phyloP scores from a whole-genome alignment of 2,797 vertebrate genomes.

The Catamblyrhynchus diadema region DNA sequence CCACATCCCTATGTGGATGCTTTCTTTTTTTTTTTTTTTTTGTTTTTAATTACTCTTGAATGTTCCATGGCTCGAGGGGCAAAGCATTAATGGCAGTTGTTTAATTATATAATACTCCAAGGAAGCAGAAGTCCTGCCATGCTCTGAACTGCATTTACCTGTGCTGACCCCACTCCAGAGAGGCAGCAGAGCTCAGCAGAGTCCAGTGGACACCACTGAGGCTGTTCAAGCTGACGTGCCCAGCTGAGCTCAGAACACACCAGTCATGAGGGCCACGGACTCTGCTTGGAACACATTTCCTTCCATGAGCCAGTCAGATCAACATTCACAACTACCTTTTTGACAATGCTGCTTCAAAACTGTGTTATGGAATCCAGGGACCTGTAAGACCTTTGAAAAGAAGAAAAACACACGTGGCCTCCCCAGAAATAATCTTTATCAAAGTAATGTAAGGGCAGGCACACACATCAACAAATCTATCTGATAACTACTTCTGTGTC shows the following conservation, averaged over 20 bases:
- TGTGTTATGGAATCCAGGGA: neutral
- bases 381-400: neutral
- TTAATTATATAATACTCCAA: slow-evolving; percentile 30
- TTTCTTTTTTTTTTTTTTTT: neutral
- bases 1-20: neutral
- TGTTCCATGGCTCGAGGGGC: neutral
- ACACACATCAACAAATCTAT: neutral
- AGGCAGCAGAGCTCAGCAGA: neutral
- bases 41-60: neutral
- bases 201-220: neutral
- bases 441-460: neutral
- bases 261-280: neutral
- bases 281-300: neutral
- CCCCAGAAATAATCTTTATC: slow-evolving; percentile 20
- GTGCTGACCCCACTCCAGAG: neutral
- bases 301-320: neutral
- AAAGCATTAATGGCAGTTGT: neutral
- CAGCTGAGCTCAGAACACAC: neutral
- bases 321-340: neutral
- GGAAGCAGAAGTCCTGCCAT: neutral
- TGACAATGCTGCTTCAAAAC: neutral
- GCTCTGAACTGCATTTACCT: neutral
- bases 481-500: neutral
- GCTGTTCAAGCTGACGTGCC: neutral
- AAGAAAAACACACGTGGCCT: neutral